Conservation (phyloP, 2,113 vertebrate genomes). For the Eudyptes chrysolophus region DNA sequence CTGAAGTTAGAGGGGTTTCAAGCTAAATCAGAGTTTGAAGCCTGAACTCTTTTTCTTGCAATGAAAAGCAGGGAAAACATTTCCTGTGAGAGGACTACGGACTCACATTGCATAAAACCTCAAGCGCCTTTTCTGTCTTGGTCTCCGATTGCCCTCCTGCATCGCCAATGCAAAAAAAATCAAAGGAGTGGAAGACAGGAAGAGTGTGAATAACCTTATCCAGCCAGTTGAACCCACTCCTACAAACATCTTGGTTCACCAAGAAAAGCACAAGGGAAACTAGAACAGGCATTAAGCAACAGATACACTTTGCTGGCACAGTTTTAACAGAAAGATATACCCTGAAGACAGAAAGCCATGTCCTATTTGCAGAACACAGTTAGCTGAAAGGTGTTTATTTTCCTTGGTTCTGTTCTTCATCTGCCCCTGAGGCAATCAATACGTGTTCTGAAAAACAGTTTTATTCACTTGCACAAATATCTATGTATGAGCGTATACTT, state of each 20-base stretch:
- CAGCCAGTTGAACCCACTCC: neutral
- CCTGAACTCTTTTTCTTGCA: neutral
- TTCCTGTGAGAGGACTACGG: neutral
- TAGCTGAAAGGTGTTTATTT: slow-evolving; percentile 17
- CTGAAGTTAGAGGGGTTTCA: neutral
- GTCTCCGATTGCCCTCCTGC: neutral
- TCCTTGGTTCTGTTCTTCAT: neutral
- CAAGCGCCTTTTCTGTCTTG: neutral
- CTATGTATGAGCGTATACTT: neutral
- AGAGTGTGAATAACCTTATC: neutral
- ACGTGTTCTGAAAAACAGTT: neutral
- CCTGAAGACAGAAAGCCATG: neutral
- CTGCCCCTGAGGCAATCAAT: neutral
- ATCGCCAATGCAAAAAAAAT: neutral
- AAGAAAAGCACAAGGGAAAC: slow-evolving; percentile 18
- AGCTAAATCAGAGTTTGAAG: neutral
- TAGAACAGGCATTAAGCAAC: neutral
- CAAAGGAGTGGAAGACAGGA: neutral
- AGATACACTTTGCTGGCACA: neutral
- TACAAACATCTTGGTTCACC: neutral
- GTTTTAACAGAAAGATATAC: neutral
- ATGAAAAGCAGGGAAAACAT: neutral
- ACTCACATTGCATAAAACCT: neutral
- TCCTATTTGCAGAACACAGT: neutral
- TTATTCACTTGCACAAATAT: neutral